Percentiles rank a stretch among this genome's conserved stretches.
Evolutionary conservation across 2,113 vertebrate species (phyloP).

Genomic region (Promerops cafer): DNA sequence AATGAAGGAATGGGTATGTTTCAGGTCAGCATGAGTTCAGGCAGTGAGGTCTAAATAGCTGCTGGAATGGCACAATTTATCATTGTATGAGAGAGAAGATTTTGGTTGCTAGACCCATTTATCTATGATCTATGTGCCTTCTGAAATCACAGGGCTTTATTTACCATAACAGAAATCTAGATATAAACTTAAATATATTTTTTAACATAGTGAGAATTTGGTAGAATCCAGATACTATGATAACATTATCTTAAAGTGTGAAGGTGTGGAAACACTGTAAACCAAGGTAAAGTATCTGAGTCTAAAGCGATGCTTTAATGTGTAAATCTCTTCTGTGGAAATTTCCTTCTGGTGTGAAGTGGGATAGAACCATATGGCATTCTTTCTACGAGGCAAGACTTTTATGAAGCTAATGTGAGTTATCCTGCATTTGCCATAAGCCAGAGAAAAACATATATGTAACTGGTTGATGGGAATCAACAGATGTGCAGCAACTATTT

Average conservation of each 20-base stretch:
- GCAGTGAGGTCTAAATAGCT: conserved; percentile 9
- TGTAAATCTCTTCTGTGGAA: neutral
- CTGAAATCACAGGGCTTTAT: conserved; percentile 9
- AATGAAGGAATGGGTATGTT: neutral
- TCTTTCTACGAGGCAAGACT: neutral
- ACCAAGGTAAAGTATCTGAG: neutral
- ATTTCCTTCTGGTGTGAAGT: neutral
- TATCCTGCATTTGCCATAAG: neutral
- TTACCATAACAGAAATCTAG: neutral
- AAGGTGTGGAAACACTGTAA: neutral
- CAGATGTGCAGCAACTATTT: neutral
- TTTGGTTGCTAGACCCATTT: neutral
- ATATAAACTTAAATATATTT: neutral
- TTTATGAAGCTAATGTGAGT: neutral
- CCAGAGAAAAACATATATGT: neutral
- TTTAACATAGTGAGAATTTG: neutral
- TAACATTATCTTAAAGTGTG: neutral
- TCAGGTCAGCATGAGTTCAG: neutral
- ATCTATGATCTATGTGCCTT: neutral
- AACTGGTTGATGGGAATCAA: neutral
- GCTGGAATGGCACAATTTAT: conserved; percentile 4
- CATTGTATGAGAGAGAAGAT: neutral
- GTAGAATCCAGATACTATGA: neutral
- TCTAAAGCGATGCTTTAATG: neutral
- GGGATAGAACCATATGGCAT: neutral